Evolutionary conservation across 2,888 invertebrate species (phyloP), one percentile per base, ranked within the genome.

Genomic region (Tribolium freemani): DNA sequence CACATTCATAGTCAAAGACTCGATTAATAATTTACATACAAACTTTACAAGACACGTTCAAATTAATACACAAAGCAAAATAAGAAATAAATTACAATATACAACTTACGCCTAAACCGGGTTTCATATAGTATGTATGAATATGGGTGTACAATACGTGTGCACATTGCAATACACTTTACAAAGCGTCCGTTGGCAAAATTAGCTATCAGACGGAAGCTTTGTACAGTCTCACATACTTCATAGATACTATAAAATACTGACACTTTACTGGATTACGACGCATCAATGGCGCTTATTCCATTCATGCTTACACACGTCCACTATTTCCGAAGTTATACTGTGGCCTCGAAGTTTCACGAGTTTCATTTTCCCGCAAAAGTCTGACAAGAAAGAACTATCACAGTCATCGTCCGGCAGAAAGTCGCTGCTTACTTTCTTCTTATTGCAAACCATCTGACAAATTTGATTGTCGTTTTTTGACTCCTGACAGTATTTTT

Each of bases 1-100:
- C 78, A 80, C 78, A 82, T 81, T 83, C 79, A 81, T 82, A 78
- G 71, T 80, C 80, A 82, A 82, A 75, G 78, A 75, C 74, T 76
- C 76, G 75, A 80, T 79, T 79, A 80, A 82, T 79, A 82, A 80
- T 76, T 78, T 78, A 82, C 77, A 76, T 75, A 76, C 74, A 78
- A 78, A 80, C 79, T 77, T 80, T 80, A 81, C 79, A 67, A 67
- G 53, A 67, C 56, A 64, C 60, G 20, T 61, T 50, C 5, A 61
- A 61, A 50, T 58, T 58, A 58, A 50, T 11, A 38, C 51, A 45
- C 64, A 5, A 67, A 57, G 67, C 67, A 30, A 57, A 57, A 13
- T 66, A 31, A 79, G 77, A 78, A 79, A 76, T 74, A 74, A 76
- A 74, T 74, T 76, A 71, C 61, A 76, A 76, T 72, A 53, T 74